Evolutionary conservation across 2,797 vertebrate genomes (phyloP), one percentile per base, ranked within the genome.

Genomic region (Microcaecilia unicolor): DNA sequence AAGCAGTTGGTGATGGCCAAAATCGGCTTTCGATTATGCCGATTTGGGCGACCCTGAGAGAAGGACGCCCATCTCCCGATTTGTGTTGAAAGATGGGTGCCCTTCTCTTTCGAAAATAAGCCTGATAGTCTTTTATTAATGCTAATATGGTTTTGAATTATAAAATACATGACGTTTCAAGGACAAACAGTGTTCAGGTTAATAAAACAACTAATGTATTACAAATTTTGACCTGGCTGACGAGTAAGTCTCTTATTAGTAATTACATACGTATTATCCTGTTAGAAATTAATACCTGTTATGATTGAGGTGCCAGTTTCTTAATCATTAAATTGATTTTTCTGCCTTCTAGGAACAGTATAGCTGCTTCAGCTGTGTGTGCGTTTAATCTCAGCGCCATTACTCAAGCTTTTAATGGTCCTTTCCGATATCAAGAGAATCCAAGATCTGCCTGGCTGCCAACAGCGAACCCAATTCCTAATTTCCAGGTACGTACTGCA

Each of bases 331-430:
- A 55, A 65, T 65, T 56, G 65, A 60, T 56, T 56, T 51, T 51
- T 29, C 21, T 15, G 1, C 12, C 7, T 10, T 41, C 25, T 15
- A 99, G 95, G 67, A 98, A 98, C 76, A 98, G 94, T 54, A 96
- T 98, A 6, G 93, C 93, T 13, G 93, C 94, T 9, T 99, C 95
- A 11, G 94, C 95, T 14, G 90, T 98, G 59, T 99, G 95, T 52
- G 92, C 93, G 60, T 99, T 93, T 81, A 99, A 98, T 79, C 84
- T 99, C 52, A 99, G 92, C 67, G 90, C 94, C 72, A 95, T 98
- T 77, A 90, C 89, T 22, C 92, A 90, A 58, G 89, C 92, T 18
- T 99, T 99, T 77, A 98, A 91, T 4, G 94, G 95, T 11, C 92
- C 93, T 1, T 99, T 97, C 67, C 89, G 93, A 37, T 93, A 90